Base-by-base conservation (phyloP, 2,888 invertebrate genomes). In the Eugnorisma glareosa region DNA sequence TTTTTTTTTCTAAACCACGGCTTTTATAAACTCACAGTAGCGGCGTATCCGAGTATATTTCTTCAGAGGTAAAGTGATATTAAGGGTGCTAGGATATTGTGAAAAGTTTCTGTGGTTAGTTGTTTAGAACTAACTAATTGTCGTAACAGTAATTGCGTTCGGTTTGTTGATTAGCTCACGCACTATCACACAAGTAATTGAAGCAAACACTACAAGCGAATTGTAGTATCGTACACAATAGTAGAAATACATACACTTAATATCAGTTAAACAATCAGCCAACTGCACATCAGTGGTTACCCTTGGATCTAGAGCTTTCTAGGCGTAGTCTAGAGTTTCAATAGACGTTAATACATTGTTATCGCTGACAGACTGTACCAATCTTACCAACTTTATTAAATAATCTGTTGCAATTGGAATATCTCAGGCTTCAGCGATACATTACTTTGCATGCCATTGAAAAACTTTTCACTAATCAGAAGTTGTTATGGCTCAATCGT, bases 91-190 rank as follows among this genome's bases (percentile, higher is more conserved):
- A 48, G 35, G 51, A 48, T 73, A 73, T 81, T 57, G 73, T 40
- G 54, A 73, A 81, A 81, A 73, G 31, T 73, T 81, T 7, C 18
- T 48, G 64, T 28, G 73, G 57, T 75, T 59, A 2, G 66, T 28
- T 66, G 75, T 67, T 43, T 43, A 1, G 54, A 73, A 81, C 40
- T n/a, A 40, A 35, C 43, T 51, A 37, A 61, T 43, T 51, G 28
- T 61, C n/a, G 15, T 35, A 21, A 5, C 48, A 51, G 75, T 21
- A 57, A 72, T 57, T 73, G 40, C 35, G 57, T 78, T 57, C 28
- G 43, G 75, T 82, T 75, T 67, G 8, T 15, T 51, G 43, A 67
- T 75, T 61, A n/a, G 59, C 21, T 79, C 45, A 35, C 40, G 48
- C 48, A 8, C 66, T 81, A 78, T 48, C 24, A 48, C n/a, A 43